Base-by-base conservation (phyloP, 2,113 vertebrate species). In the Chionodraco myersi region DNA sequence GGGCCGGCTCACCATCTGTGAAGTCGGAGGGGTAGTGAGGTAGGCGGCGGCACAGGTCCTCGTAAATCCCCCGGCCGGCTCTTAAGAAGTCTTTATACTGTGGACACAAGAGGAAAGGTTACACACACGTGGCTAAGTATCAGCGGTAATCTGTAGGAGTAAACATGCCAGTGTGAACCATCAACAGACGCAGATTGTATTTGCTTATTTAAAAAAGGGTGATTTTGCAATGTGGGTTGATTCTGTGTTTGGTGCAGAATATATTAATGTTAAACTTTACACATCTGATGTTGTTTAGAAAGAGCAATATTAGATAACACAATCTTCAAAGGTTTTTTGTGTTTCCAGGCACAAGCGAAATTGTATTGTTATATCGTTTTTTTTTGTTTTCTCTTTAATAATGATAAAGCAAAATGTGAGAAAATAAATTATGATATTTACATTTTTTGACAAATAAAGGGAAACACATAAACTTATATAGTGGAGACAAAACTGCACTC, bases 11-110 rank as follows among this genome's bases (percentile, higher is more conserved):
- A 99, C 98, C 98, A 5, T 99, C 98, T 12, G 98, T 99, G 92
- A 99, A 99, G 92, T 99, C 98, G 77, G 98, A 94, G 0, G 96
- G 92, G 84, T 99, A 99, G 90, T 96, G 93, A 6, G 98, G 97
- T 82, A 99, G 91, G 53, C 98, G 92, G 85, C 96, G 96, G 84
- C 96, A 94, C 23, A 99, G 89, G 95, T 99, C 98, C 90, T 97
- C 96, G 83, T 96, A 95, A 94, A 99, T 98, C 82, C 98, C 98
- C 84, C 96, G 96, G 84, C 97, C 98, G 41, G 96, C 90, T 72
- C 82, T 95, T 88, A 98, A 92, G 85, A 98, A 95, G 70, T 95
- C 94, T 91, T 88, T 88, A 88, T 93, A 95, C 95, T 95, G 90
- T 9, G 84, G 86, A 83, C 84, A 65, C 36, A 62, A 41, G 65